These are phyloP conservation scores for Phrixothrix hirtus DNA, from an alignment of 2,888 invertebrate genomes.

Conservation along the genomic window DNA sequence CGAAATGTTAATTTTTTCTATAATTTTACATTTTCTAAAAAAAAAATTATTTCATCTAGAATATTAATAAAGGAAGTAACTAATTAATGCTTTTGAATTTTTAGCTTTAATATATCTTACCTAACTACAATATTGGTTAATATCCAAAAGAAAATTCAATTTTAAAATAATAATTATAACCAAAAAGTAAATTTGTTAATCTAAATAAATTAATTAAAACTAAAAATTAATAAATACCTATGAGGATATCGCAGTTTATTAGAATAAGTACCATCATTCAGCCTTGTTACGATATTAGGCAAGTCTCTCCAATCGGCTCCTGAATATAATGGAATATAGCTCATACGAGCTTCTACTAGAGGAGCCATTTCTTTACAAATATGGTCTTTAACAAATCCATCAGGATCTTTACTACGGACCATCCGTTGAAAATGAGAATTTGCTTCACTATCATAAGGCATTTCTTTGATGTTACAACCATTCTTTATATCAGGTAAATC, in stretches of 20 bases:
- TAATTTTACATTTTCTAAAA: too few relatives aligned
- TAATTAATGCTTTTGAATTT: too few relatives aligned
- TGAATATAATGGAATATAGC: slow-evolving; percentile 70
- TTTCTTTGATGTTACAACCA: slow-evolving; percentile 70
- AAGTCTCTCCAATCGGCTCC: slow-evolving; percentile 88
- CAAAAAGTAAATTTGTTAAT: too few relatives aligned
- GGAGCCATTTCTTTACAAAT: slow-evolving; percentile 84
- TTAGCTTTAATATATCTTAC: too few relatives aligned
- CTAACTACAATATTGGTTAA: not conserved
- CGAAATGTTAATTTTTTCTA: too few relatives aligned
- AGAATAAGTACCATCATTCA: slow-evolving; percentile 71
- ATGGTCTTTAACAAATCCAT: slow-evolving; percentile 63
- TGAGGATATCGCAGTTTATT: slow-evolving; percentile 61
- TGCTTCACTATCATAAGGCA: slow-evolving; percentile 72
- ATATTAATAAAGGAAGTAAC: too few relatives aligned
- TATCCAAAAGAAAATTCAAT: too few relatives aligned
- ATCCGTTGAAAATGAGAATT: slow-evolving; percentile 75
- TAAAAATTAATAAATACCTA: slow-evolving; percentile 52
- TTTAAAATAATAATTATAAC: too few relatives aligned
- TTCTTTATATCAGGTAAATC: slow-evolving; percentile 78
- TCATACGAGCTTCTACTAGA: slow-evolving; percentile 76
- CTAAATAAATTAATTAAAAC: not conserved
- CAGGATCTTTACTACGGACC: slow-evolving; percentile 59
- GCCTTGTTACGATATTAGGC: slow-evolving; percentile 72
- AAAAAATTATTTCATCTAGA: too few relatives aligned